Conservation (phyloP, 2,797 vertebrate genomes). For the Limnodromus scolopaceus region DNA sequence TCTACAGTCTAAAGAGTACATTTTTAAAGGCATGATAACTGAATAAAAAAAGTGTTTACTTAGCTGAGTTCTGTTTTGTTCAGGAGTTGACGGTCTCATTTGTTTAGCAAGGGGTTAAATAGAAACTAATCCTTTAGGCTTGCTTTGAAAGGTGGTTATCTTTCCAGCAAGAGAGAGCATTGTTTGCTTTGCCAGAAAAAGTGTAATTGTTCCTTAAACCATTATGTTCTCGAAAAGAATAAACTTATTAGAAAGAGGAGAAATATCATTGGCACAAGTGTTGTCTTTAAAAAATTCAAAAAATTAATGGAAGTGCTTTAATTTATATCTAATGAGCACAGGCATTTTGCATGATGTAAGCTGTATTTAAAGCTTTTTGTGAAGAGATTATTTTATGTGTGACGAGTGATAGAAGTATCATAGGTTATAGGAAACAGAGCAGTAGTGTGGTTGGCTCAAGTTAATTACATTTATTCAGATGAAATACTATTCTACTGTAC, state of each 20-base stretch:
- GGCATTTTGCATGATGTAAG: slow-evolving; percentile 51
- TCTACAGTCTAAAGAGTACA: neutral
- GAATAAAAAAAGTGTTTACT: slow-evolving; percentile 19
- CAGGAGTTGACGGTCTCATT: neutral
- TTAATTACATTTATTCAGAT: slow-evolving; percentile 74
- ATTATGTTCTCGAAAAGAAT: slow-evolving; percentile 20
- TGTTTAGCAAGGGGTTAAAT: slow-evolving; percentile 39
- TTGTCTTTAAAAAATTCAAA: slow-evolving; percentile 24
- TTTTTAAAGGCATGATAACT: slow-evolving; percentile 48
- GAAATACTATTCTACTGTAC: slow-evolving; percentile 58
- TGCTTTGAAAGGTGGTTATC: slow-evolving; percentile 50
- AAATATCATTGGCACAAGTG: slow-evolving; percentile 14
- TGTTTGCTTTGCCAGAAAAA: slow-evolving; percentile 46
- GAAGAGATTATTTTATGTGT: slow-evolving; percentile 61
- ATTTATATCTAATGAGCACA: slow-evolving; percentile 54
- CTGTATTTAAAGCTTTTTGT: slow-evolving; percentile 67
- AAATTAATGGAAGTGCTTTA: slow-evolving; percentile 50
- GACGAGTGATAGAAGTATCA: slow-evolving; percentile 51
- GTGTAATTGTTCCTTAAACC: slow-evolving; percentile 31
- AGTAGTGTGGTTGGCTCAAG: slow-evolving; percentile 50
- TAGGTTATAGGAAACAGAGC: slow-evolving; percentile 50
- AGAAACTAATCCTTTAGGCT: slow-evolving; percentile 50
- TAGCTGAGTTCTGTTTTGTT: slow-evolving; percentile 52
- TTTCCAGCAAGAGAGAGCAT: slow-evolving; percentile 29
- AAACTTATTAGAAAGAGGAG: slow-evolving; percentile 29